Evolutionary conservation across 1,140 invertebrate species (phyloP).

Genomic region (Lamellibrachia luymesi): DNA sequence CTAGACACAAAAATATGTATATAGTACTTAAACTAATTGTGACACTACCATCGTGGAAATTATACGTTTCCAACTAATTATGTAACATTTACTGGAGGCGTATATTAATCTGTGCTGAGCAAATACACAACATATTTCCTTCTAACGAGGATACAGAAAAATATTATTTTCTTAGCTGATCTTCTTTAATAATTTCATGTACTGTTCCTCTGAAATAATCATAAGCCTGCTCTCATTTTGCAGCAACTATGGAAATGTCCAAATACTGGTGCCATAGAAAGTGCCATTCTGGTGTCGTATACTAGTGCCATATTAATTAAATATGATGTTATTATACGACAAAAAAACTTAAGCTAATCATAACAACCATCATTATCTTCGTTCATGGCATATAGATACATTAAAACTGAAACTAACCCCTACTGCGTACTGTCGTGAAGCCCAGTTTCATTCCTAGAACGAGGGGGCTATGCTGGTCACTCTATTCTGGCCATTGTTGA

Average conservation of each 20-base stretch:
- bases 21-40: not conserved
- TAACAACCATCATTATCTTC: not conserved
- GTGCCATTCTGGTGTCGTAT: too few relatives aligned
- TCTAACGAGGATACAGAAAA: too few relatives aligned
- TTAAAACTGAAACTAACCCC: too few relatives aligned
- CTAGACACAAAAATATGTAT: not conserved
- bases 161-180: not conserved
- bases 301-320: too few relatives aligned
- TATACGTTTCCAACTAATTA: not conserved
- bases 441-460: too few relatives aligned
- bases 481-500: not conserved
- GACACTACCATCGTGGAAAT: not conserved
- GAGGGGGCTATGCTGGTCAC: not conserved
- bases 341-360: not conserved
- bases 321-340: too few relatives aligned
- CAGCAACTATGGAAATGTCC: not conserved
- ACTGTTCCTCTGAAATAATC: too few relatives aligned
- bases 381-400: not conserved
- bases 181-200: not conserved
- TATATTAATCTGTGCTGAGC: not conserved
- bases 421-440: too few relatives aligned
- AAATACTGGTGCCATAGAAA: not conserved
- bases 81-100: not conserved
- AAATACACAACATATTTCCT: not conserved
- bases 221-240: not conserved